These are phyloP conservation scores for Amblyornis subalaris DNA, from an alignment of 2,113 vertebrate genomes.

Conservation along the genomic window DNA sequence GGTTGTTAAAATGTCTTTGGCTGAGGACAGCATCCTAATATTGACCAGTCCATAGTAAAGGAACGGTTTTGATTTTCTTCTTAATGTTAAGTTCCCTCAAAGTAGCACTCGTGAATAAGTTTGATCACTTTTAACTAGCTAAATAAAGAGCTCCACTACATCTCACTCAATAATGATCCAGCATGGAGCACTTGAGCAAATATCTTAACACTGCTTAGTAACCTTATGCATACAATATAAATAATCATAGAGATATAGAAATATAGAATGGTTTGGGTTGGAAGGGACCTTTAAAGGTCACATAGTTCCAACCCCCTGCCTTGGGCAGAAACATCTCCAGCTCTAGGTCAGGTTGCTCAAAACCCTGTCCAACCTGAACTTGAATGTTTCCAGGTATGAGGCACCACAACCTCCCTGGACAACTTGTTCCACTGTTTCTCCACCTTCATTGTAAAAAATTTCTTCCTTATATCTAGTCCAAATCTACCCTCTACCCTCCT, in stretches of 20 bases:
- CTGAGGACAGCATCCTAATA: background rate
- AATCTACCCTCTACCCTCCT: background rate
- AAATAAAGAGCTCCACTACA: background rate
- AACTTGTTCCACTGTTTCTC: background rate
- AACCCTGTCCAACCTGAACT: background rate
- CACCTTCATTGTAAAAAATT: accelerated
- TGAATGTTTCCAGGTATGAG: background rate
- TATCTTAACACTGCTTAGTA: background rate
- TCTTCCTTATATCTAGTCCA: background rate
- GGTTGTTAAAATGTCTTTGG: background rate
- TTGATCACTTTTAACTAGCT: background rate
- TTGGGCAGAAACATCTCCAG: background rate
- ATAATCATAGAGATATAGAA: background rate
- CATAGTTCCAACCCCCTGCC: background rate
- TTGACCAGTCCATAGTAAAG: background rate
- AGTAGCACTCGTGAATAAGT: background rate
- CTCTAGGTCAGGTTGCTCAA: background rate
- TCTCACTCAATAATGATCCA: background rate
- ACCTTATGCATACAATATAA: background rate
- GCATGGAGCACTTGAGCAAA: background rate
- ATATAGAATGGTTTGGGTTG: background rate
- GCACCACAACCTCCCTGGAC: background rate
- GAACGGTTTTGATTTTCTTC: background rate
- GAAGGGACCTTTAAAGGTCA: background rate
- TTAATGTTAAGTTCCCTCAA: background rate